A percentile compares a stretch with the other conserved stretches of the same genome.
Conservation (phyloP, 2,113 vertebrate genomes). For the Thryonomys swinderianus region DNA sequence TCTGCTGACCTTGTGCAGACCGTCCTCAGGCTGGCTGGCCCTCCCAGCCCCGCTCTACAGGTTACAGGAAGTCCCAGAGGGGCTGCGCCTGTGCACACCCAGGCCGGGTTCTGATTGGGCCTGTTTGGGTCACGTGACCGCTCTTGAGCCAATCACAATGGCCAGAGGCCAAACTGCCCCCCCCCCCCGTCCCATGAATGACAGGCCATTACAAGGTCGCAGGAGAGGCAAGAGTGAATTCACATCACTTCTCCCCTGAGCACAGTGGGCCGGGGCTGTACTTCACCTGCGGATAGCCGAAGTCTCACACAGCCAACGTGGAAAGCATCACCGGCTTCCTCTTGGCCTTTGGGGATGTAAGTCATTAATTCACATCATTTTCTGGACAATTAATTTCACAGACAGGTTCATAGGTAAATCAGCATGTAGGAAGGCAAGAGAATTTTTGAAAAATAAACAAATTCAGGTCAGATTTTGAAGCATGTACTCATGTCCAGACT, state of each 20-base stretch:
- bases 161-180: too few species aligned
- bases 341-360: not conserved
- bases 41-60: not conserved
- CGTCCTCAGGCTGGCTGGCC: rapidly evolving
- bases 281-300: rapidly evolving
- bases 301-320: not conserved
- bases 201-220: not conserved
- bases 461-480: not conserved
- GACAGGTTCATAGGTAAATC: not conserved
- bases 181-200: too few species aligned
- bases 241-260: rapidly evolving
- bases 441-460: not conserved
- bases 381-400: slow-evolving; percentile 4
- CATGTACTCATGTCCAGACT: not conserved
- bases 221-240: rapidly evolving
- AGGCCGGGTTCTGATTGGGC: not conserved
- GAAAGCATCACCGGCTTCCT: not conserved
- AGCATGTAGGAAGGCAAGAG: not conserved
- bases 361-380: not conserved
- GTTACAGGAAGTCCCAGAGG: not conserved
- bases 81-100: rapidly evolving
- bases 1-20: rapidly evolving
- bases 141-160: not conserved
- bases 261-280: rapidly evolving
- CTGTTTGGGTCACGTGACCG: not conserved